These are phyloP conservation scores for Isaurus tuberculatus DNA, from an alignment of 92 coral and sea anemone species.

Conservation along the genomic window DNA sequence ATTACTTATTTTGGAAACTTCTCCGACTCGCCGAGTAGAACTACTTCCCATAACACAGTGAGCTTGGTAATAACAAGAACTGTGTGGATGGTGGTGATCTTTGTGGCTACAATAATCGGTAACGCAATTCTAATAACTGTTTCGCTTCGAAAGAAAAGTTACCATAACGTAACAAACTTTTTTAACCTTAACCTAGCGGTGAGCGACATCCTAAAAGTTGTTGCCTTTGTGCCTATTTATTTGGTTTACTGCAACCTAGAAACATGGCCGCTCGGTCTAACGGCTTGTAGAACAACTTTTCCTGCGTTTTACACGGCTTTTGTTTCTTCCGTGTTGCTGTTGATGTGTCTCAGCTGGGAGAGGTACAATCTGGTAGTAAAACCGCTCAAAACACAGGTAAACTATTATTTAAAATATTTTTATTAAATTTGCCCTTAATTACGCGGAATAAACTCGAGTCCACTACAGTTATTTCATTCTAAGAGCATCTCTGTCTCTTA, in stretches of 20 bases:
- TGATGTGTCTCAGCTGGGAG: slow-evolving; percentile 77
- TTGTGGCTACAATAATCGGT: slow-evolving; percentile 59
- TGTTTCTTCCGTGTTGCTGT: slow-evolving; percentile 59
- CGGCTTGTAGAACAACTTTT: slow-evolving; percentile 54
- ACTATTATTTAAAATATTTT: too few relatives aligned
- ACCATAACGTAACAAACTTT: slow-evolving; percentile 67
- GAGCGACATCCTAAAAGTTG: slow-evolving; percentile 72
- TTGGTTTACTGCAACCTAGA: slow-evolving; percentile 57
- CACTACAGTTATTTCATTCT: neutral
- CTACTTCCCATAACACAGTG: neutral
- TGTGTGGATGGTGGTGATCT: slow-evolving; percentile 69
- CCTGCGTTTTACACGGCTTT: slow-evolving; percentile 54
- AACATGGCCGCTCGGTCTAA: slow-evolving; percentile 55
- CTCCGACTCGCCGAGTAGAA: neutral
- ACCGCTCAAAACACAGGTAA: slow-evolving; percentile 76
- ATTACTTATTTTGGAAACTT: too few relatives aligned
- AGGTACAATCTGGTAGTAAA: slow-evolving; percentile 68
- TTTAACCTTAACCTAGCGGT: slow-evolving; percentile 72
- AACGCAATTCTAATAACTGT: slow-evolving; percentile 71
- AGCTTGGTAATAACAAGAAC: slow-evolving; percentile 27
- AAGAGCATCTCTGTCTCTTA: too few relatives aligned
- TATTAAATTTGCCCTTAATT: neutral
- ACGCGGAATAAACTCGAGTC: neutral
- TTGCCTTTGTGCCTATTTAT: slow-evolving; percentile 69
- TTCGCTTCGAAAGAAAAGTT: slow-evolving; percentile 59